Conservation (phyloP, 2,797 vertebrate genomes). For the Masticophis lateralis region DNA sequence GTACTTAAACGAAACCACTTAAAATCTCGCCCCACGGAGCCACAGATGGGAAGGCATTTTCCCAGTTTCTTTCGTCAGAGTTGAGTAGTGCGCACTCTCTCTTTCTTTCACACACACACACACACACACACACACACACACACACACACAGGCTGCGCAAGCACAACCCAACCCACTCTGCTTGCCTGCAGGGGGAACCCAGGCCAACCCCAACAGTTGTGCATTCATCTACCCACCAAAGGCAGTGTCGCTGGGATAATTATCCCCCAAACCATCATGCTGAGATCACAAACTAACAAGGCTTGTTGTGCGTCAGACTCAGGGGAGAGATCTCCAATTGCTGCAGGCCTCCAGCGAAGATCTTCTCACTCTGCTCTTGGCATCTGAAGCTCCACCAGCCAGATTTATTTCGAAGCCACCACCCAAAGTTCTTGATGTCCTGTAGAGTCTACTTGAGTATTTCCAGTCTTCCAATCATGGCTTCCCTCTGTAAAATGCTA, state of each 20-base stretch:
- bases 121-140: too few relatives aligned
- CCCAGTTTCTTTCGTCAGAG: background rate
- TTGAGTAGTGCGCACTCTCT: background rate
- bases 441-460: background rate
- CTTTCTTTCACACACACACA: too few relatives aligned
- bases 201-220: background rate
- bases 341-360: background rate
- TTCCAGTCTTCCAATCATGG: background rate
- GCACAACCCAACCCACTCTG: background rate
- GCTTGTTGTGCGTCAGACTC: background rate
- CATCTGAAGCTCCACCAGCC: background rate
- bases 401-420: background rate
- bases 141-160: too few relatives aligned
- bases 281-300: background rate
- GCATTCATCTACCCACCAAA: background rate
- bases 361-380: background rate
- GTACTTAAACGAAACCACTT: background rate
- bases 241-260: background rate
- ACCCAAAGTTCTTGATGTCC: background rate
- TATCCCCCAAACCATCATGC: background rate
- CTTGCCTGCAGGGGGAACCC: background rate
- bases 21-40: background rate
- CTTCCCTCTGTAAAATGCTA: background rate
- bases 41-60: background rate
- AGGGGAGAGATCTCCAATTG: background rate